Evolutionary conservation across 2,113 vertebrate genomes (phyloP), one percentile per base, ranked within the genome.

Genomic region (Excalfactoria chinensis): DNA sequence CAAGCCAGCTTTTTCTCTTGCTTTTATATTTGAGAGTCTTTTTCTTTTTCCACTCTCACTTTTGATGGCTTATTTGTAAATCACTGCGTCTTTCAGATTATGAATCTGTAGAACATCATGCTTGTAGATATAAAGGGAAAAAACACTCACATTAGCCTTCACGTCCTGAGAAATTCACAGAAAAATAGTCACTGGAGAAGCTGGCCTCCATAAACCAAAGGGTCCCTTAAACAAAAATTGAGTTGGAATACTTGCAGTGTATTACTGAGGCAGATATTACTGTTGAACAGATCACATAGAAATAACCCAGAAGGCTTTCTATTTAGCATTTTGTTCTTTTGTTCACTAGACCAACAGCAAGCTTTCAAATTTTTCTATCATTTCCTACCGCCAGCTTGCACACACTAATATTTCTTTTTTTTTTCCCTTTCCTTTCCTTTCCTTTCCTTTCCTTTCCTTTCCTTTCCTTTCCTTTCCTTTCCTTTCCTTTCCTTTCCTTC

Each of bases 61-160:
- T 89, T 75, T 70, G 69, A 43, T 68, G 32, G 1, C 64, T 87
- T 90, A 67, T 79, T 77, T 93, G 77, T 90, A 91, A 96, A 93
- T 96, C 77, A 88, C 34, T 78, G 44, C 71, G 63, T 72, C 67
- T 93, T 95, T 93, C 48, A 94, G 67, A 84, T 53, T 43, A 69
- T 11, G 48, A 86, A 34, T 81, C 78, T 77, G 43, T 67, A 92
- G 43, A 90, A 73, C 49, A 80, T 60, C 37, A 55, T 78, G 81
- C 68, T 93, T 30, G 80, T 82, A 88, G 34, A 11, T 85, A 60
- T 56, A 91, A 94, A 89, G 15, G 11, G 16, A 62, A 41, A 70
- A 62, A 26, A 69, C 74, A 3, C 3, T 2, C 53, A 78, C 40
- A 64, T 85, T 37, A 70, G 13, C 53, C 25, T 37, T 77, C 32